A percentile compares a stretch with the other conserved stretches of the same genome.
Conservation (phyloP, 2,797 vertebrate genomes). For the Florisuga fusca region DNA sequence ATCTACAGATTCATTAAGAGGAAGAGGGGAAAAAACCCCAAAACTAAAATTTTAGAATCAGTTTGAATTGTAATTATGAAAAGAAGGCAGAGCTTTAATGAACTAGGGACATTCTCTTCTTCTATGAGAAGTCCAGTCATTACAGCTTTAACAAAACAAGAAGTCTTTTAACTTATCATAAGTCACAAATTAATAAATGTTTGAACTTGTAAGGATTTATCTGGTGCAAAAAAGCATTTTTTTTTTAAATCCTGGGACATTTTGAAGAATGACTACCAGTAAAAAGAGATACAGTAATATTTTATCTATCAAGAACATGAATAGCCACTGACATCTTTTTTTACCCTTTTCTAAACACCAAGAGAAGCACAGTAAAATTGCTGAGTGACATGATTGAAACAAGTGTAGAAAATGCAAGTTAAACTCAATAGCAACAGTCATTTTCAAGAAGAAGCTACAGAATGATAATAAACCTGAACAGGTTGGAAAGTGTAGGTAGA, state of each 20-base stretch:
- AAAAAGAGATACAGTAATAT: not conserved
- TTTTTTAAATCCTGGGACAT: accelerated
- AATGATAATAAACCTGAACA: not conserved
- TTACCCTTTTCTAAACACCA: not conserved
- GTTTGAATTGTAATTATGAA: not conserved
- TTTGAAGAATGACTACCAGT: not conserved
- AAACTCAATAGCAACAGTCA: not conserved
- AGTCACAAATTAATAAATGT: not conserved
- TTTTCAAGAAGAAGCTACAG: not conserved
- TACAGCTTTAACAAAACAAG: not conserved
- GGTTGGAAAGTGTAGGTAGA: not conserved
- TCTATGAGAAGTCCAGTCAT: not conserved
- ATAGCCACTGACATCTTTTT: not conserved
- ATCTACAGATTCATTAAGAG: not conserved
- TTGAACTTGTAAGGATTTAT: not conserved
- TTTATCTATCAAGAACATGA: not conserved
- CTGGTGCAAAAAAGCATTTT: not conserved
- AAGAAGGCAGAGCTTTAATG: not conserved
- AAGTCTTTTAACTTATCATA: accelerated
- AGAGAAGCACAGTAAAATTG: not conserved
- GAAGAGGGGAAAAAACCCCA: not conserved
- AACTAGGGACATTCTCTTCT: not conserved
- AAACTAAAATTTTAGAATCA: not conserved
- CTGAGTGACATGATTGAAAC: not conserved
- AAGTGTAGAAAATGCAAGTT: not conserved